Evolutionary conservation across 2,888 invertebrate species (phyloP).

Genomic region (Andrena bucephala): DNA sequence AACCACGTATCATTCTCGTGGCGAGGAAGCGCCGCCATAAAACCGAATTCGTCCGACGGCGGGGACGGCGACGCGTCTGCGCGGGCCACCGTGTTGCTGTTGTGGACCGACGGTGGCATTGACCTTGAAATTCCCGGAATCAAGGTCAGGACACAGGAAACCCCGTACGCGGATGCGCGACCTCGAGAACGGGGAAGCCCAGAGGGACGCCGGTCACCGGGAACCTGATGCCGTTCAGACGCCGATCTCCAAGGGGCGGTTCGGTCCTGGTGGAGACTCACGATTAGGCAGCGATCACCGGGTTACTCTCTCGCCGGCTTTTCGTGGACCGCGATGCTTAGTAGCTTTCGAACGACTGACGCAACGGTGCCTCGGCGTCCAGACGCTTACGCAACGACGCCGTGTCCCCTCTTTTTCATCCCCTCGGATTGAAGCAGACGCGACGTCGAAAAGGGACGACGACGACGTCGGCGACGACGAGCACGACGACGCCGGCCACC

Average conservation of each 20-base stretch:
- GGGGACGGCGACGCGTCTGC: constrained; percentile 34
- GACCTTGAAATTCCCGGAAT: constrained; percentile 55
- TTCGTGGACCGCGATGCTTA: constrained; percentile 75
- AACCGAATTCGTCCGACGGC: constrained; percentile 14
- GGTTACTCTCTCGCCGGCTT: constrained; percentile 21
- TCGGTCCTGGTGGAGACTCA: constrained; percentile 23
- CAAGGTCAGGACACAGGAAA: constrained; percentile 34
- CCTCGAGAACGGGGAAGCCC: constrained; percentile 16
- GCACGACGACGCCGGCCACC: constrained; percentile 9
- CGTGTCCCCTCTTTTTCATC: constrained; percentile 63
- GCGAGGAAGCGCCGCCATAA: constrained; percentile 29
- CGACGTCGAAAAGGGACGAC: constrained; percentile 53
- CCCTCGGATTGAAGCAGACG: constrained; percentile 46
- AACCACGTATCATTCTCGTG: not conserved
- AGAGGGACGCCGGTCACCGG: not conserved
- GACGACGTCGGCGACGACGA: constrained; percentile 28
- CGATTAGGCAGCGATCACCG: constrained; percentile 3
- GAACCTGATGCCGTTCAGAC: not conserved
- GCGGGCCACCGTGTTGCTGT: constrained; percentile 19
- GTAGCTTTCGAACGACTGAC: constrained; percentile 79
- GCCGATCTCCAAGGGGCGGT: not conserved
- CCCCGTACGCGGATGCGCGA: not conserved
- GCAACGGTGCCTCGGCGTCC: constrained; percentile 79
- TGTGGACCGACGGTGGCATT: constrained; percentile 43
- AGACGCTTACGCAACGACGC: constrained; percentile 80